Percentiles rank a stretch among this genome's conserved stretches.
These are phyloP conservation scores for Caerostris extrusa DNA, from an alignment of 1,140 invertebrate genomes.

Conservation along the genomic window DNA sequence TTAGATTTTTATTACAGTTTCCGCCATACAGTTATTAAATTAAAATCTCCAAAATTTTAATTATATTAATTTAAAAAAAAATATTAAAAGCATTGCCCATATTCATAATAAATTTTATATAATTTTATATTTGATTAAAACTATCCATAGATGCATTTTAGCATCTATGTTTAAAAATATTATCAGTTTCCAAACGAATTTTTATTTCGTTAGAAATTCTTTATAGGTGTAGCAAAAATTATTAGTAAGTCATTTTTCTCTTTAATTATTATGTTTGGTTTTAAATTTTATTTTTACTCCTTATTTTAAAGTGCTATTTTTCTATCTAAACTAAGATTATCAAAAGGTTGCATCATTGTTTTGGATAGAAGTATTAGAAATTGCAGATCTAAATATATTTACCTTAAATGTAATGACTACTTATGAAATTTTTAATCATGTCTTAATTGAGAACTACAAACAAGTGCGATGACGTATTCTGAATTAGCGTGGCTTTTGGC, in stretches of 20 bases:
- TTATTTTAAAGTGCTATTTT: not conserved
- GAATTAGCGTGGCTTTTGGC: too few relatives aligned
- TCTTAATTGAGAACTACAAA: too few relatives aligned
- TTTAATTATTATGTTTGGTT: not conserved
- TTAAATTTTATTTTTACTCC: not conserved
- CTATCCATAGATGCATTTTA: too few relatives aligned
- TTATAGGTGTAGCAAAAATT: not conserved
- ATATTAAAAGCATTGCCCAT: too few relatives aligned
- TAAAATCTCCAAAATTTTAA: not conserved
- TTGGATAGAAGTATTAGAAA: not conserved
- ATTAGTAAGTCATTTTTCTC: not conserved
- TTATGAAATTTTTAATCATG: not conserved
- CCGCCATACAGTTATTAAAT: not conserved
- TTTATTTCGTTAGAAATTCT: not conserved
- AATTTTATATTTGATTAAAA: too few relatives aligned
- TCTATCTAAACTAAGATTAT: not conserved
- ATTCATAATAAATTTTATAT: too few relatives aligned
- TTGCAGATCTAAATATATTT: not conserved
- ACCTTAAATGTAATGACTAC: not conserved
- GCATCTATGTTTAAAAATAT: too few relatives aligned
- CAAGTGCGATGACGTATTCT: too few relatives aligned
- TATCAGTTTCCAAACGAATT: too few relatives aligned
- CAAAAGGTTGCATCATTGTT: not conserved
- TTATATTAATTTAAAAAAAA: too few relatives aligned
- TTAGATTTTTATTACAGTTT: not conserved